Percentiles rank a stretch among this genome's conserved stretches.
phyloP scores from a whole-genome alignment of 2,797 vertebrate species.

The Mastacembelus armatus region DNA sequence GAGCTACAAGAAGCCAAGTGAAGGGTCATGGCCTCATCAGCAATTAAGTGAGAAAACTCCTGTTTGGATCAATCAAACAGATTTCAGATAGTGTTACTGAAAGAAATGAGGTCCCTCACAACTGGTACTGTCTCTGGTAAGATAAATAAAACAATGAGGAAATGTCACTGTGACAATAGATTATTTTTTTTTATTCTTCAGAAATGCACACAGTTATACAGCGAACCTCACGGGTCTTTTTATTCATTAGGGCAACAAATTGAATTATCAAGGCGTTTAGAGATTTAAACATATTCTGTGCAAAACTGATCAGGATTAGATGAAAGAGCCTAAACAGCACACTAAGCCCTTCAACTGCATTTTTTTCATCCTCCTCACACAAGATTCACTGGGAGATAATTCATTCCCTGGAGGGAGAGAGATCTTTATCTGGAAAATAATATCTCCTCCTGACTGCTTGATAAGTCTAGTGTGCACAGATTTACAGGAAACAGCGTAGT shows the following conservation, averaged over 20 bases:
- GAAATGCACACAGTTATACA: conserved; percentile 16
- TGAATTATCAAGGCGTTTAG: conserved; percentile 62
- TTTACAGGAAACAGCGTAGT: conserved; percentile 5
- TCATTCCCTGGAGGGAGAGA: conserved; percentile 22
- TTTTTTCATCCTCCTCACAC: conserved; percentile 28
- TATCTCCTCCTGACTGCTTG: conserved; percentile 20
- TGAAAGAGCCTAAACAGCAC: conserved; percentile 23
- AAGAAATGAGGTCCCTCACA: neutral
- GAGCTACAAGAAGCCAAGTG: neutral
- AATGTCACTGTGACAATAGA: conserved; percentile 35
- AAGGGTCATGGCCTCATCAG: neutral
- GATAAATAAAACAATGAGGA: conserved; percentile 35
- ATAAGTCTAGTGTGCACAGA: conserved; percentile 25
- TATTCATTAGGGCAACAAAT: conserved; percentile 62
- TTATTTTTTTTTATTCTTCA: conserved; percentile 46
- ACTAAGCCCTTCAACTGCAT: neutral
- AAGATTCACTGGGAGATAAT: conserved; percentile 30
- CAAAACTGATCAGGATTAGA: conserved; percentile 61
- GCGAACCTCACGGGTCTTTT: conserved; percentile 39
- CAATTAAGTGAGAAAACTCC: conserved; percentile 2
- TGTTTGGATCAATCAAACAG: neutral
- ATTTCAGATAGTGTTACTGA: conserved; percentile 7
- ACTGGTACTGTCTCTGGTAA: conserved; percentile 6
- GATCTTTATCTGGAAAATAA: conserved; percentile 42
- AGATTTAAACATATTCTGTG: conserved; percentile 60